Evolutionary conservation across 37 sponge, comb jelly and placozoan species (phyloP), one percentile per base, ranked within the genome.

Genomic region (Eunapius fragilis): DNA sequence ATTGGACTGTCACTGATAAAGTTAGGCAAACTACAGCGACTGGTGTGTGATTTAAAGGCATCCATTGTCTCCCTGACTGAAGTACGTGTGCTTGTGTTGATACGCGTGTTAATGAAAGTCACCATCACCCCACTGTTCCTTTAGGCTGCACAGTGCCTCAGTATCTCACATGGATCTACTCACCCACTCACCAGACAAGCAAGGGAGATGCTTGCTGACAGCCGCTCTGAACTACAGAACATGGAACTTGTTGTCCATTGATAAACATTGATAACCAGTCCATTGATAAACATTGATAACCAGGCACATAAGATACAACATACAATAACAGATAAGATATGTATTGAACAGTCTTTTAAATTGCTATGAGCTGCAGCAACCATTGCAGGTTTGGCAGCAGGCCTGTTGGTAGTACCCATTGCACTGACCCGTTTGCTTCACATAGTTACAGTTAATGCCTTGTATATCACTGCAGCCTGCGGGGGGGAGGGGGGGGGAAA

Each of bases 21-120:
- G 58, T 14, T 79, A 27, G 92, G 80, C 23, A 91, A 91, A 47
- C 30, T 91, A 30, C 72, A 74, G 35, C 89, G 87, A 1, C 27
- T 80, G 25, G 26, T 36, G 12, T 75, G 68, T 4, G 38, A 82
- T 2, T 49, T 82, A 22, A 22, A 71, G 13, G 73, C 38, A 12
- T 82, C 83, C 19, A 25, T 82, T 74, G 12, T 2, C 9, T 50
- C 71, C 25, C 31, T 82, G 13, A 47, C 73, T 0, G 74, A 82
- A 58, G 82, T 81, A 3, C 6, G 26, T 76, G 47, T 36, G 67
- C 28, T 78, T 3, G n/a, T 78, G 4, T 5, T 50, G 3, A 25
- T 3, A 24, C 45, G n/a, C n/a, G n/a, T n/a, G n/a, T n/a, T n/a
- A n/a, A n/a, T n/a, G n/a, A n/a, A n/a, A n/a, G n/a, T n/a, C 33